These are phyloP conservation scores for Acronicta psi DNA, from an alignment of 2,888 invertebrate genomes.

Conservation along the genomic window DNA sequence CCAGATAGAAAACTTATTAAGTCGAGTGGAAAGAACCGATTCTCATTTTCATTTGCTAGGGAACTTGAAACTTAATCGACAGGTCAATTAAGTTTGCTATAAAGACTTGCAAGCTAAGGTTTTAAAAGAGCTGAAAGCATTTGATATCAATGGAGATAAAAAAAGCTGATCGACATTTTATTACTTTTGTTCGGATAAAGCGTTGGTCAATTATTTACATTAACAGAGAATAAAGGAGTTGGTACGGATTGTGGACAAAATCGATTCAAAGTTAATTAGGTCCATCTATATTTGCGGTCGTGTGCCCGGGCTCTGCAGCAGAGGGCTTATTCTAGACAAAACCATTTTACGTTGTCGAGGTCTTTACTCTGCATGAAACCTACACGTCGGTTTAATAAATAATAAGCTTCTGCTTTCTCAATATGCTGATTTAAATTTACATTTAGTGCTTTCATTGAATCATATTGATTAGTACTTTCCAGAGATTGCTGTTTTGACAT, in stretches of 20 bases:
- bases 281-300: conserved; percentile 71
- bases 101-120: conserved; percentile 11
- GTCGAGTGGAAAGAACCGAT: conserved; percentile 36
- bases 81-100: conserved; percentile 42
- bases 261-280: conserved; percentile 73
- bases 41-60: conserved; percentile 39
- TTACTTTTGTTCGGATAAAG: conserved; percentile 24
- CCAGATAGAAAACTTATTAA: conserved; percentile 38
- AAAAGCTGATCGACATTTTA: conserved; percentile 13
- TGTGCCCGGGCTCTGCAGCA: conserved; percentile 49
- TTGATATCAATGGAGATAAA: conserved; percentile 21
- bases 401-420: too few relatives aligned
- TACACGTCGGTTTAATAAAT: too few relatives aligned
- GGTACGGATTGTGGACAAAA: conserved; percentile 61
- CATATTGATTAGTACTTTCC: too few relatives aligned
- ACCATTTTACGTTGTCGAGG: conserved; percentile 15
- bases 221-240: conserved; percentile 46
- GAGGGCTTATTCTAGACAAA: conserved; percentile 52
- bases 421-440: too few relatives aligned
- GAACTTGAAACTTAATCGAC: conserved; percentile 42
- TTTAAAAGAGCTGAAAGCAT: conserved; percentile 21
- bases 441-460: too few relatives aligned
- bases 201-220: conserved; percentile 49
- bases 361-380: too few relatives aligned
- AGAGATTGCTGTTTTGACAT: too few relatives aligned